Conservation (phyloP, 1,140 invertebrate species). For the Yoshiicerus persimilis region DNA sequence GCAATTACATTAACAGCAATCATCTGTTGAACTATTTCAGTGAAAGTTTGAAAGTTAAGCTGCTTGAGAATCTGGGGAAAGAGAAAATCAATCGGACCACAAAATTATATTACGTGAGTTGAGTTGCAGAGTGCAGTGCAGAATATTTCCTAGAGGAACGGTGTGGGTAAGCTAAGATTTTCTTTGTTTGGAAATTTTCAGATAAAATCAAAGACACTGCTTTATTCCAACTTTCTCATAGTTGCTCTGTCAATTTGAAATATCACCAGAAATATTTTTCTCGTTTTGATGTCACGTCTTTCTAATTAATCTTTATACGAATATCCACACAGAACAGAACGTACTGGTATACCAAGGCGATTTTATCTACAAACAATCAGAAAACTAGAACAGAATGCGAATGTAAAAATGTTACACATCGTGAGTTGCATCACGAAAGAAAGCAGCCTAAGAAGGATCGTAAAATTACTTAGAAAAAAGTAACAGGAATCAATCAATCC, state of each 20-base stretch:
- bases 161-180: slow-evolving; percentile 6
- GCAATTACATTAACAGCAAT: background rate
- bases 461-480: background rate
- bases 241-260: background rate
- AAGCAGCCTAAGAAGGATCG: background rate
- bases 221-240: background rate
- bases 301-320: background rate
- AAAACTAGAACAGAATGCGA: background rate
- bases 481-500: background rate
- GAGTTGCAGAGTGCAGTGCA: background rate
- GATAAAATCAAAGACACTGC: background rate
- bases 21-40: background rate
- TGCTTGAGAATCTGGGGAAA: background rate
- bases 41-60: background rate
- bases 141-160: too few relatives aligned
- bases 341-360: background rate
- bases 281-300: background rate
- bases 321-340: background rate
- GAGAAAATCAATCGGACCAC: background rate
- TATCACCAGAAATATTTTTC: background rate
- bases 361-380: background rate
- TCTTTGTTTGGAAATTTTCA: background rate
- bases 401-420: background rate
- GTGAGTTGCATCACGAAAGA: slow-evolving; percentile 3
- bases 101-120: background rate